These are phyloP conservation scores for Lasaia peninsularis DNA, from an alignment of 1,140 invertebrate species.

Conservation along the genomic window DNA sequence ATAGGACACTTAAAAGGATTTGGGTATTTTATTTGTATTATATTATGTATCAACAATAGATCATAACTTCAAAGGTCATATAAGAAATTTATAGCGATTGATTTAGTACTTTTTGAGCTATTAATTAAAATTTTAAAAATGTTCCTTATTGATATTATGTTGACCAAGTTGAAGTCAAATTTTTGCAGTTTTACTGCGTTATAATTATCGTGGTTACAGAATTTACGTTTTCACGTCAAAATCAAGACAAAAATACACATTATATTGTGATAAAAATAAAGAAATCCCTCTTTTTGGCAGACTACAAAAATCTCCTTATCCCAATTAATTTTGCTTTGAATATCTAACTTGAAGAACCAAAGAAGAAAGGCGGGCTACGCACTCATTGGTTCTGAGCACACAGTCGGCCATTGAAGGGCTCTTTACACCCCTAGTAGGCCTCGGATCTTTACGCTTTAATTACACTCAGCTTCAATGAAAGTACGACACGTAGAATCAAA, in stretches of 20 bases:
- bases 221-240: too few relatives aligned
- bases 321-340: constrained; percentile 64
- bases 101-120: too few relatives aligned
- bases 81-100: too few relatives aligned
- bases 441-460: constrained; percentile 76
- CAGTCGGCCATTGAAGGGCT: constrained; percentile 57
- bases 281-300: constrained; percentile 1
- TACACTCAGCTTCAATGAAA: constrained; percentile 61
- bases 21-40: too few relatives aligned
- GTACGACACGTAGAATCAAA: constrained; percentile 66
- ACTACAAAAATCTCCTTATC: constrained; percentile 22
- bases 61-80: too few relatives aligned
- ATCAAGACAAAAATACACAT: neutral
- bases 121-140: too few relatives aligned
- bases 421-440: constrained; percentile 59
- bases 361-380: constrained; percentile 58
- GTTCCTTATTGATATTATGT: too few relatives aligned
- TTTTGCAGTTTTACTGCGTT: too few relatives aligned
- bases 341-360: constrained; percentile 60
- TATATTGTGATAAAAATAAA: constrained; percentile 11
- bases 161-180: too few relatives aligned
- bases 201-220: too few relatives aligned
- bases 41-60: too few relatives aligned
- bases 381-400: constrained; percentile 68
- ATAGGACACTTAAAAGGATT: too few relatives aligned